Base-by-base conservation (phyloP, 2,113 vertebrate species). In the Lepus americanus region DNA sequence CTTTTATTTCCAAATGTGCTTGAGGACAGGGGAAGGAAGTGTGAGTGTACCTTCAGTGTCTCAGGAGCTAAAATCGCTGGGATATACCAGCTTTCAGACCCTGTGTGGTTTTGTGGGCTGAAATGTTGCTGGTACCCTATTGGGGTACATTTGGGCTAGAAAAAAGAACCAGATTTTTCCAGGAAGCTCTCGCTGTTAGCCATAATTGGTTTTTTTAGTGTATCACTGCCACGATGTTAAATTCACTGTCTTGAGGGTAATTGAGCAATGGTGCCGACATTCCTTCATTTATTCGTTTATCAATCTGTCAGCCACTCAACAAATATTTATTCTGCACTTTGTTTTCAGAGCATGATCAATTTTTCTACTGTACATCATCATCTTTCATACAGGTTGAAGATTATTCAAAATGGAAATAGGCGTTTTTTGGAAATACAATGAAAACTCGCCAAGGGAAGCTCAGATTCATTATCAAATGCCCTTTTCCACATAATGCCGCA, bases 1-100 rank as follows among this genome's bases (percentile, higher is more conserved):
- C 86, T 95, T 96, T 97, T 74, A 92, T 95, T 83, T 97, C 94
- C 74, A 94, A 97, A 89, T 96, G 87, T 9, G 88, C 67, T 88
- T 33, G 85, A 96, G 90, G 86, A 82, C n/a, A 7, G 27, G 39
- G 79, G 53, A 63, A 44, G 89, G 69, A 89, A 92, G 44, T 59
- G 9, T 0, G 23, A 33, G 33, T 67, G 55, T 69, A 20, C 36
- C 31, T 23, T 27, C 20, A 6, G 27, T 11, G 74, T 80, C 19
- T 81, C 14, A 1, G 66, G 22, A 95, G 72, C 61, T 39, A 74
- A 44, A 80, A 59, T 63, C 27, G 19, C 29, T 49, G 3, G 17
- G 17, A 20, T 36, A 9, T 29, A 61, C 29, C 14, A 3, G 9
- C 27, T 66, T 83, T 96, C 2, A 7, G 80, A 33, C 33, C 39